Evolutionary conservation across 2,797 vertebrate species (phyloP).

Genomic region (Sciurus vulgaris): DNA sequence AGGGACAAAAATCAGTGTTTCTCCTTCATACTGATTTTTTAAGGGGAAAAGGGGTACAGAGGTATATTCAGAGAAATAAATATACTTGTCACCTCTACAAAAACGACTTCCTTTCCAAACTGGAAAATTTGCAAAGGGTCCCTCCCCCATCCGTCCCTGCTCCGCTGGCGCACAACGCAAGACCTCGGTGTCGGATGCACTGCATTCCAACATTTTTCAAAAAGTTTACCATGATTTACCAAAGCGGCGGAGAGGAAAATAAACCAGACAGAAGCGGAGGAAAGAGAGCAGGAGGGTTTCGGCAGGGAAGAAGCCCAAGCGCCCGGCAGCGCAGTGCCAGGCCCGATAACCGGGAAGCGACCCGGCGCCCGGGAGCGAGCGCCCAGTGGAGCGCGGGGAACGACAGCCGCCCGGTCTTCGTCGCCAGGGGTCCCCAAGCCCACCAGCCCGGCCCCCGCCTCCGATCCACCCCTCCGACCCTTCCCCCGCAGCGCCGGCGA

Average conservation of each 20-base stretch:
- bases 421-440: neutral
- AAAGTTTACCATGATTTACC: constrained; percentile 84
- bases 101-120: constrained; percentile 63
- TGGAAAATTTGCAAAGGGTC: constrained; percentile 35
- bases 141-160: neutral
- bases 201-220: constrained; percentile 81
- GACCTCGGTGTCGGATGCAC: constrained; percentile 69
- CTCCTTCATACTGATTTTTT: constrained; percentile 29
- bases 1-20: constrained; percentile 65
- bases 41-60: neutral
- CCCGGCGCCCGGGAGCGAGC: neutral
- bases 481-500: constrained; percentile 50
- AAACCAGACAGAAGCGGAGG: constrained; percentile 19
- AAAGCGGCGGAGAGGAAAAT: constrained; percentile 50
- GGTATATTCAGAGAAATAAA: constrained; percentile 1
- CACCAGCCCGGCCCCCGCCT: neutral
- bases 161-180: constrained; percentile 75
- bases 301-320: constrained; percentile 24
- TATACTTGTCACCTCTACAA: constrained; percentile 40
- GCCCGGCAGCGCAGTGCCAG: constrained; percentile 62
- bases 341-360: constrained; percentile 64
- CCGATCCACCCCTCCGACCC: constrained; percentile 21
- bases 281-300: neutral
- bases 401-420: neutral
- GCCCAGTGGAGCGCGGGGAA: neutral